phyloP scores from a whole-genome alignment of 1,140 invertebrate species.

The Acyrthosiphon pisum region DNA sequence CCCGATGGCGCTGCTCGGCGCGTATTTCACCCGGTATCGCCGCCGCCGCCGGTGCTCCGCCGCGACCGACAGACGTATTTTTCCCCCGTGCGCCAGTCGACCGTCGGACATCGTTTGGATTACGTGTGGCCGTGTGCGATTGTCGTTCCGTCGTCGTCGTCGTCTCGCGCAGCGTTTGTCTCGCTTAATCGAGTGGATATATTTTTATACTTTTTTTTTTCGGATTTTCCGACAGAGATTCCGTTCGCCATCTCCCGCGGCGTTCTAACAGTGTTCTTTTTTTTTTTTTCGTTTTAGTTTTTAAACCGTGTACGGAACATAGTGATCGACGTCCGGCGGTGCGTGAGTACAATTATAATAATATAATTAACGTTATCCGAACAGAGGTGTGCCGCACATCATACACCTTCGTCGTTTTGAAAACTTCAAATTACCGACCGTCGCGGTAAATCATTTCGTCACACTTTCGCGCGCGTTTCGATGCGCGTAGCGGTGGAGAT shows the following conservation, averaged over 20 bases:
- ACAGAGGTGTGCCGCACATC: neutral
- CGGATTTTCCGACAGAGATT: neutral
- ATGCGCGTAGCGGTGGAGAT: neutral
- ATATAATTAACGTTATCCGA: neutral
- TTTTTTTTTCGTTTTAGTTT: neutral
- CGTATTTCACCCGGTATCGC: neutral
- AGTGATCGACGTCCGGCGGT: neutral
- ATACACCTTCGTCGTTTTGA: neutral
- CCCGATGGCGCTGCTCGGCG: conserved; percentile 27
- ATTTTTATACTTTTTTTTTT: neutral
- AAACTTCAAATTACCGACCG: neutral
- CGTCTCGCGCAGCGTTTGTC: neutral
- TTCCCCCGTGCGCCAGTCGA: conserved; percentile 52
- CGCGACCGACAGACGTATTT: conserved; percentile 40
- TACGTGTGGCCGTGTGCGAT: conserved; percentile 20
- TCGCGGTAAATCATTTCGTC: neutral
- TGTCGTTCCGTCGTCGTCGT: conserved; percentile 21
- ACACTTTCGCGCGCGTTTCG: neutral
- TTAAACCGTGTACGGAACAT: neutral
- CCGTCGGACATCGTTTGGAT: conserved; percentile 54
- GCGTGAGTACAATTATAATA: neutral
- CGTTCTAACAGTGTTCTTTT: neutral
- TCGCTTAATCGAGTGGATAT: neutral
- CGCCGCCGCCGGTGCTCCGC: neutral
- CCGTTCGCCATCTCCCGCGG: neutral